Conservation (phyloP, 1,140 invertebrate genomes). For the Chlorops oryzae region DNA sequence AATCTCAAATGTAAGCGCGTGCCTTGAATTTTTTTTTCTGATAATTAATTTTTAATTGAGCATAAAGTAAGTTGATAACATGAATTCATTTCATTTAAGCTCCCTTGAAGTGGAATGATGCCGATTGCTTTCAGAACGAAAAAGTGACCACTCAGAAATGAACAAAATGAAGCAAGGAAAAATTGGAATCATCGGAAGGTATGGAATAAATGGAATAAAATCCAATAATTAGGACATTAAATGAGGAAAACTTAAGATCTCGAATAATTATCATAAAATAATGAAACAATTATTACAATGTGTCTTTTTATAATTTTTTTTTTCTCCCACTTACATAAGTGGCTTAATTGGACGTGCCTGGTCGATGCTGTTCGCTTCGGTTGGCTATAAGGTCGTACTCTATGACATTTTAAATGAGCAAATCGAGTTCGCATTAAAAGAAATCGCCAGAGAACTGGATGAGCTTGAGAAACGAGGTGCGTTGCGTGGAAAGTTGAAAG, state of each 20-base stretch:
- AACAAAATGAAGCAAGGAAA: conserved; percentile 52
- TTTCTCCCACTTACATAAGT: conserved; percentile 55
- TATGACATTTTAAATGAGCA: conserved; percentile 76
- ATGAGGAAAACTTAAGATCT: background rate
- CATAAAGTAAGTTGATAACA: too few relatives aligned
- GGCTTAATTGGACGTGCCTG: conserved; percentile 90
- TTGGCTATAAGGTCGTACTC: conserved; percentile 76
- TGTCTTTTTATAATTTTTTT: conserved; percentile 10
- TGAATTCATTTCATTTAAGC: too few relatives aligned
- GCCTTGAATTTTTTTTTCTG: too few relatives aligned
- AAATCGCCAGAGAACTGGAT: conserved; percentile 69
- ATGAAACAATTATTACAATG: too few relatives aligned
- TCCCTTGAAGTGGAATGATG: too few relatives aligned
- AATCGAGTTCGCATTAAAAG: conserved; percentile 63
- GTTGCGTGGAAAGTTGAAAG: conserved; percentile 65
- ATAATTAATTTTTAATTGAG: too few relatives aligned
- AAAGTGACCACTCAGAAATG: too few relatives aligned
- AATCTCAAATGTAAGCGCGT: too few relatives aligned
- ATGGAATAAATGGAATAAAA: background rate
- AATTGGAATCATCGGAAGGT: conserved; percentile 61
- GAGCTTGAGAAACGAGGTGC: conserved; percentile 62
- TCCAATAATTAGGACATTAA: conserved; percentile 9
- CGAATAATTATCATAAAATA: conserved; percentile 15
- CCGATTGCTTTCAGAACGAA: too few relatives aligned
- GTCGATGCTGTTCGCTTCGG: conserved; percentile 89